Conservation (phyloP, 2,113 vertebrate species). For the Pollimyrus isidori region DNA sequence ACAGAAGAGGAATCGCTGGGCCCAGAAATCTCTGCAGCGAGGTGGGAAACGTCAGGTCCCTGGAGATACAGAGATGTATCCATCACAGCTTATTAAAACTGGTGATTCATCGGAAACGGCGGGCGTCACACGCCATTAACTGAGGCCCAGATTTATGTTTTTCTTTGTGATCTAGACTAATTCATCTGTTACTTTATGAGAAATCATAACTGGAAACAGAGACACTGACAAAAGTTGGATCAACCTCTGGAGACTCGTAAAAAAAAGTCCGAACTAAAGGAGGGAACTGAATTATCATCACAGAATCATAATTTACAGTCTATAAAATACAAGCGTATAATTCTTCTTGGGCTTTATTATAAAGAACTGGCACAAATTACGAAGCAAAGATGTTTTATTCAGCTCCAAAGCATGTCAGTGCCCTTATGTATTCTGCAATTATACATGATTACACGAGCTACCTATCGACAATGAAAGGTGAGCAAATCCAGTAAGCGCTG, state of each 20-base stretch:
- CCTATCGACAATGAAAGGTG: not conserved
- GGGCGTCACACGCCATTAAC: not conserved
- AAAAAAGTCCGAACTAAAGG: not conserved
- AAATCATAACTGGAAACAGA: not conserved
- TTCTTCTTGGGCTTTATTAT: not conserved
- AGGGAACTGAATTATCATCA: slow-evolving; percentile 1
- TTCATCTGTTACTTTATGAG: not conserved
- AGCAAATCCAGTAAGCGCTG: not conserved
- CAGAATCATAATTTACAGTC: slow-evolving; percentile 12
- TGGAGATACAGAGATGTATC: not conserved
- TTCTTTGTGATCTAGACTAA: slow-evolving; percentile 12
- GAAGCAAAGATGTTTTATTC: not conserved
- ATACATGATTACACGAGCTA: not conserved
- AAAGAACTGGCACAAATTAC: not conserved
- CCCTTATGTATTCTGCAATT: not conserved
- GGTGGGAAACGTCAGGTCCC: not conserved
- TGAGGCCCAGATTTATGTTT: slow-evolving; percentile 3
- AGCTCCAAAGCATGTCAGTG: not conserved
- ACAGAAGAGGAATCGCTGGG: not conserved
- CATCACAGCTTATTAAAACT: slow-evolving; percentile 11
- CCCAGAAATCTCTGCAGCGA: not conserved
- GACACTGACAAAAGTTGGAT: not conserved
- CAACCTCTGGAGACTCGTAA: not conserved
- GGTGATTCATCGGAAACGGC: slow-evolving; percentile 2
- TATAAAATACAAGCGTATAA: not conserved